Percentiles rank a stretch among this genome's conserved stretches.
Conservation (phyloP, 2,113 vertebrate genomes). For the Aptenodytes forsteri region DNA sequence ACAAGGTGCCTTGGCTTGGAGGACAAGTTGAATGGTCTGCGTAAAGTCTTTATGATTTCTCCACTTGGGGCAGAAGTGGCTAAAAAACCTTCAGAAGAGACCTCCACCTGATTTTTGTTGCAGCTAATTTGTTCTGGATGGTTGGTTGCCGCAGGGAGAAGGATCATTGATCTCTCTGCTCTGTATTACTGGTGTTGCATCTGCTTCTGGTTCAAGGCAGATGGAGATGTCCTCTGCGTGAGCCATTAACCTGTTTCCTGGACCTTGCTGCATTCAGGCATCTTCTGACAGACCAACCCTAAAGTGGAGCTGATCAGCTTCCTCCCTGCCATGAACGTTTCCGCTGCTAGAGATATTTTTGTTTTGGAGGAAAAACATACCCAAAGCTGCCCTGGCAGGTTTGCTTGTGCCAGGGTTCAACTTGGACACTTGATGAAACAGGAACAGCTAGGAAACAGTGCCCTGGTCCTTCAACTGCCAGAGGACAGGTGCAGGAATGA, state of each 20-base stretch:
- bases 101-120: neutral
- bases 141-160: neutral
- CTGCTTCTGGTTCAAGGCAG: neutral
- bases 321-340: neutral
- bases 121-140: neutral
- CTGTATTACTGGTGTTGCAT: neutral
- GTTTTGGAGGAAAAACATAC: neutral
- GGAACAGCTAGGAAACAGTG: neutral
- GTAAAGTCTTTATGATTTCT: neutral
- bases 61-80: neutral
- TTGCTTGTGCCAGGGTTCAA: neutral
- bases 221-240: neutral
- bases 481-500: neutral
- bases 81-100: neutral
- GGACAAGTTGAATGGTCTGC: neutral
- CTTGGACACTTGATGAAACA: neutral
- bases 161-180: neutral
- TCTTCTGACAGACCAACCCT: neutral
- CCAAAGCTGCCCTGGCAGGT: neutral
- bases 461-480: neutral
- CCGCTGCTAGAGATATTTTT: neutral
- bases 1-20: neutral
- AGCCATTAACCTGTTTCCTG: neutral
- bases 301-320: neutral
- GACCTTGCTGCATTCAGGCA: neutral